phyloP scores from a whole-genome alignment of 64 coral and sea anemone genomes.

The Dendrophyllia cribrosa region DNA sequence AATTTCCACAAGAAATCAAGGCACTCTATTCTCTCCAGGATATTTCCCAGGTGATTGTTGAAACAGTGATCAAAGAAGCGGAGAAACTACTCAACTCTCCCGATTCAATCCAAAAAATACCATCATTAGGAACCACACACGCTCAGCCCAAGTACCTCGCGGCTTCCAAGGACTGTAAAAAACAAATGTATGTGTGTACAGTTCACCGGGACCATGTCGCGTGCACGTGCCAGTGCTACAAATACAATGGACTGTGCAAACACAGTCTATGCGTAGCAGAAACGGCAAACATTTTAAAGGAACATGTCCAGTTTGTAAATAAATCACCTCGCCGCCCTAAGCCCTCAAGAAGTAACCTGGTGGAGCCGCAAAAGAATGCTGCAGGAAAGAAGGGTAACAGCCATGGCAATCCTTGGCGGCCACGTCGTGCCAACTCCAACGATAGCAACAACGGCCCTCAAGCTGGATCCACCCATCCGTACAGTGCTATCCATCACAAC shows the following conservation, averaged over 20 bases:
- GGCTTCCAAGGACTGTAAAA: slow-evolving; percentile 1
- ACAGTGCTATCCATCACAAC: slow-evolving; percentile 14
- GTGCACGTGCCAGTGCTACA: background rate
- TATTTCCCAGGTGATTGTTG: background rate
- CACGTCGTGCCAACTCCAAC: too few relatives aligned
- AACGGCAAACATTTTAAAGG: too few relatives aligned
- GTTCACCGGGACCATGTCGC: background rate
- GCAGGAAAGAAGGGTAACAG: too few relatives aligned
- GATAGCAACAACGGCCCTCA: too few relatives aligned
- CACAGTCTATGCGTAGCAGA: too few relatives aligned
- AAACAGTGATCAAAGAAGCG: background rate
- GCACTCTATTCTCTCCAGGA: background rate
- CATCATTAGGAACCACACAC: background rate
- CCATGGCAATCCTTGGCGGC: too few relatives aligned
- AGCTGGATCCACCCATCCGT: background rate
- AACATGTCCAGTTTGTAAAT: too few relatives aligned
- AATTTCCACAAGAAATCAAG: slow-evolving; percentile 25
- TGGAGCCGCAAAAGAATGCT: too few relatives aligned
- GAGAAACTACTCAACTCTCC: slow-evolving; percentile 32
- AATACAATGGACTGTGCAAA: background rate
- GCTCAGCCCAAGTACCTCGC: slow-evolving; percentile 11
- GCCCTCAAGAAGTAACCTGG: too few relatives aligned
- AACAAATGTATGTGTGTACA: too few relatives aligned
- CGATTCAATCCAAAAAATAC: slow-evolving; percentile 7
- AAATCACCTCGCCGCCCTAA: too few relatives aligned